Conservation (phyloP, 2,113 vertebrate genomes). For the Oreotragus oreotragus region DNA sequence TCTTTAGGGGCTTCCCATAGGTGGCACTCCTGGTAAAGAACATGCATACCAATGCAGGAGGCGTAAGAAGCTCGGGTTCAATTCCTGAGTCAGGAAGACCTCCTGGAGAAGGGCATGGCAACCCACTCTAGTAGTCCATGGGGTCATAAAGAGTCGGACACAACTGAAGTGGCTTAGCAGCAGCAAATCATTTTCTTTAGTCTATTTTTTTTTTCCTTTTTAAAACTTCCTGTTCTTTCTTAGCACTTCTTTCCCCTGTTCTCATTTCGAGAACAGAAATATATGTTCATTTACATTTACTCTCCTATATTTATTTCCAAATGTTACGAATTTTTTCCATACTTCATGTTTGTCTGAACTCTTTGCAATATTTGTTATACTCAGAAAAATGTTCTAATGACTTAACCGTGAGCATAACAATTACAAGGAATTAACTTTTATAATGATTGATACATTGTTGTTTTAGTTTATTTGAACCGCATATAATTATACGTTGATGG, state of each 20-base stretch:
- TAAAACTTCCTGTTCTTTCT: neutral
- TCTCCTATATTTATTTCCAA: neutral
- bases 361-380: neutral
- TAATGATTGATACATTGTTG: neutral
- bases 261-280: neutral
- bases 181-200: neutral
- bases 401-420: neutral
- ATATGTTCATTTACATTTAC: neutral
- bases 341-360: neutral
- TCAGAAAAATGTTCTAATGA: neutral
- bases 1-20: neutral
- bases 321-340: neutral
- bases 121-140: neutral
- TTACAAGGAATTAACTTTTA: neutral
- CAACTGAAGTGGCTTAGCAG: neutral
- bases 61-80: accelerated
- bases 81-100: neutral
- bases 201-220: neutral
- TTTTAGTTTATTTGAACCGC: neutral
- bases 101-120: neutral
- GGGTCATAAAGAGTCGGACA: neutral
- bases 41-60: neutral
- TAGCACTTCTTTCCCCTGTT: neutral
- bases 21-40: neutral
- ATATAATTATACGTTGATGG: no score